These are phyloP conservation scores for Echinometra lucunter DNA, from an alignment of 53 echinoderm and acorn worm species.

Conservation along the genomic window DNA sequence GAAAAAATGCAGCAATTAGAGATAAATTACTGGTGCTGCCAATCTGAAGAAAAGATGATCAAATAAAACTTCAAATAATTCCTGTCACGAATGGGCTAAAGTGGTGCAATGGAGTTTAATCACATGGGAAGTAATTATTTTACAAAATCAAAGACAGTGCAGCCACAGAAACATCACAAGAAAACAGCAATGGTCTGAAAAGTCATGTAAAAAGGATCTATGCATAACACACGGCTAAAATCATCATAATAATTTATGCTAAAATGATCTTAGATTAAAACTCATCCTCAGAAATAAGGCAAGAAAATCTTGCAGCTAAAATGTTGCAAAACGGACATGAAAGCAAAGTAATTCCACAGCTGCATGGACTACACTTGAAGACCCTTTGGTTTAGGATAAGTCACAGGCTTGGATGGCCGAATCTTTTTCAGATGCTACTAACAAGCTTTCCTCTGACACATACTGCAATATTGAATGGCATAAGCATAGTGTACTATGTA, in stretches of 20 bases:
- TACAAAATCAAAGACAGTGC: not conserved
- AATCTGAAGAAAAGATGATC: too few relatives aligned
- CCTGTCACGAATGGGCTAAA: too few relatives aligned
- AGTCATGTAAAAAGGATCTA: not conserved
- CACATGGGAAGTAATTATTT: not conserved
- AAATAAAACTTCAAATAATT: too few relatives aligned
- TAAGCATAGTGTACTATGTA: too few relatives aligned
- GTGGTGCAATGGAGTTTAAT: not conserved
- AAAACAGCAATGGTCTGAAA: not conserved
- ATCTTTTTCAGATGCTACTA: too few relatives aligned
- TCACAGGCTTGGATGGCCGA: not conserved
- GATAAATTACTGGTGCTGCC: too few relatives aligned
- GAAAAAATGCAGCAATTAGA: too few relatives aligned
- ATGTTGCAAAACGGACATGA: not conserved
- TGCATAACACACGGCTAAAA: not conserved
- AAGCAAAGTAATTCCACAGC: not conserved
- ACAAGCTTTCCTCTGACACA: too few relatives aligned
- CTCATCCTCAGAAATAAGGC: not conserved
- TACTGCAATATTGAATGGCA: too few relatives aligned
- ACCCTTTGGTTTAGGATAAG: not conserved
- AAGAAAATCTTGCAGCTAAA: constrained; percentile 1
- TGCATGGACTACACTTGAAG: not conserved
- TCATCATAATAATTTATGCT: constrained; percentile 1
- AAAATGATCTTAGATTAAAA: not conserved
- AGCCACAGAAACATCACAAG: not conserved